Evolutionary conservation across 2,888 invertebrate genomes (phyloP), one percentile per base, ranked within the genome.

Genomic region (Drosophila falleni): DNA sequence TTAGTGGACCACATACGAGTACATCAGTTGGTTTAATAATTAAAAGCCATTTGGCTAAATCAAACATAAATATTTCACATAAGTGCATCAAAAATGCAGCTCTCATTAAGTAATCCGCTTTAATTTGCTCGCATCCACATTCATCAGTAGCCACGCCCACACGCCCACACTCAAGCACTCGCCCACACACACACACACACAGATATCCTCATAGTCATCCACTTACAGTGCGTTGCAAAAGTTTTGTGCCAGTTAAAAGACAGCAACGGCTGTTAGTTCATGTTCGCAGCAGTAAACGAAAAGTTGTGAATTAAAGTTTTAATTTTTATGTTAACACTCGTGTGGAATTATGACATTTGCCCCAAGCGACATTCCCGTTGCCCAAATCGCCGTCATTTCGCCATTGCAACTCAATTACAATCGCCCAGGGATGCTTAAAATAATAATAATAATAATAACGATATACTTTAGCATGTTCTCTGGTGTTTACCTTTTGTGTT

Each of bases 21-120:
- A 5, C 31, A 31, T 39, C 46, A 42, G 46, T 31, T 41, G 47
- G 41, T 44, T 78, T 46, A 73, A 76, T 73, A 73, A 77, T 77
- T 77, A 73, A 77, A 69, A 73, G 60, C 54, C 78, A 70, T 76
- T 79, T 59, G 74, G 71, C 64, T 64, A 79, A 79, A 63, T 59
- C 68, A 78, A 61, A 67, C 59, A 64, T 55, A 39, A 42, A 58
- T 58, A 55, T 49, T 58, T 29, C 62, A 42, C 66, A 58, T 23
- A 54, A 49, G 54, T 61, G 46, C 71, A 77, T 75, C 66, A 79
- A 71, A 75, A 71, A 78, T 75, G 76, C 80, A 78, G 56, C 68
- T 47, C 71, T 35, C 62, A 80, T 80, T 78, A 68, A 69, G 87
- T 88, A 88, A 88, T 88, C 89, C 87, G 87, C 80, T 88, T 86